phyloP scores from a whole-genome alignment of 2,113 vertebrate species.

The Felis chaus region DNA sequence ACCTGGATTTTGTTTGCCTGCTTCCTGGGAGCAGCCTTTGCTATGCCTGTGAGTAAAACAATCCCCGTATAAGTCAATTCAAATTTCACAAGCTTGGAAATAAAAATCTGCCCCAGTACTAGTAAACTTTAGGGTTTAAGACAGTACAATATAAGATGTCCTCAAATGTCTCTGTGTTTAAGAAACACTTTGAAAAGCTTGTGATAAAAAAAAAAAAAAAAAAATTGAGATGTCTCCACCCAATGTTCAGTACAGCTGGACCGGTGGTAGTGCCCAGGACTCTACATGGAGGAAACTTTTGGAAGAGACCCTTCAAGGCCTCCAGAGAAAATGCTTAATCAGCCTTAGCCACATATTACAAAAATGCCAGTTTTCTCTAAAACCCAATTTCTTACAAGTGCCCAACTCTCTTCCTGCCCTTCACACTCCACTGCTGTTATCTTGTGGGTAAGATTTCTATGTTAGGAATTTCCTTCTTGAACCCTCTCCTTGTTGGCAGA shows the following conservation, averaged over 20 bases:
- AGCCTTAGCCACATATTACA: conserved; percentile 19
- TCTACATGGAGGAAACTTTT: background rate
- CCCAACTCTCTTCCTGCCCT: background rate
- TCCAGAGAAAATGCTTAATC: background rate
- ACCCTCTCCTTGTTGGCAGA: background rate
- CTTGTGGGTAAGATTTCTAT: background rate
- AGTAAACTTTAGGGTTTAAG: background rate
- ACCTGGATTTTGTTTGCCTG: conserved; percentile 73
- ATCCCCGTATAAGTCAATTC: background rate
- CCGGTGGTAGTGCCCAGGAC: background rate
- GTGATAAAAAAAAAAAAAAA: background rate
- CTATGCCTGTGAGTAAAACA: conserved; percentile 50
- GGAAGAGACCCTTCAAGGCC: background rate
- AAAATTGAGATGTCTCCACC: background rate
- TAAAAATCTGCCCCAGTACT: background rate
- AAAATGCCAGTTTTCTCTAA: conserved; percentile 22
- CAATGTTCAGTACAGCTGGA: background rate
- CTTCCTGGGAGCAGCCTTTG: conserved; percentile 66
- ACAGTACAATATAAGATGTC: background rate
- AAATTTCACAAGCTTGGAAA: background rate
- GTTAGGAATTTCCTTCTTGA: background rate
- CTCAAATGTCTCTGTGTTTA: background rate
- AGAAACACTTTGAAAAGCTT: background rate
- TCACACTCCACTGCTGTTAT: background rate
- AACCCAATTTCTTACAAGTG: background rate